Percentiles rank a stretch among this genome's conserved stretches.
phyloP scores from a whole-genome alignment of 2,888 invertebrate genomes.

The Holacanthella duospinosa region DNA sequence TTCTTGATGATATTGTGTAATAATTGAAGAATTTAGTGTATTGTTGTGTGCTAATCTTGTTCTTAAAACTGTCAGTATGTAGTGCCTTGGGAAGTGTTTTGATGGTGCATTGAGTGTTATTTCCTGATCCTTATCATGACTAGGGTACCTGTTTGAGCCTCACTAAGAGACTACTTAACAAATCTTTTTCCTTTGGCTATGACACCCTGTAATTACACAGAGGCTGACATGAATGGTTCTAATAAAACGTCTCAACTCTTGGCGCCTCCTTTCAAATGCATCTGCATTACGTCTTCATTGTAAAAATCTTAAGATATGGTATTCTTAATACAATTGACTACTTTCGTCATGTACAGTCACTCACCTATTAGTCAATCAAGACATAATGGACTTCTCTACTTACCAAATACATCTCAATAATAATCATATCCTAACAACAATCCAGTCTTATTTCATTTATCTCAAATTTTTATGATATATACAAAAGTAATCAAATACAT shows the following conservation, averaged over 20 bases:
- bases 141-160: not conserved
- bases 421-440: too few relatives aligned
- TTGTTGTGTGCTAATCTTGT: too few relatives aligned
- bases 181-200: conserved; percentile 15
- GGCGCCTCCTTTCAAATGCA: conserved; percentile 5
- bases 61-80: too few relatives aligned
- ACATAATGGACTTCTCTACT: not conserved
- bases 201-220: conserved; percentile 11
- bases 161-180: conserved; percentile 19
- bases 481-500: too few relatives aligned
- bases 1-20: too few relatives aligned
- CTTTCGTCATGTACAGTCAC: not conserved
- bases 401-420: too few relatives aligned
- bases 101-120: not conserved
- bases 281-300: not conserved
- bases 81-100: not conserved
- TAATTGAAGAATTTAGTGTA: too few relatives aligned
- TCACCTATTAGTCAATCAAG: not conserved
- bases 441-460: too few relatives aligned
- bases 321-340: not conserved
- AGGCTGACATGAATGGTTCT: not conserved
- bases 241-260: not conserved
- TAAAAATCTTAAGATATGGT: not conserved
- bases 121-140: not conserved
- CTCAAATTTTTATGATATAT: too few relatives aligned